Base-by-base conservation (phyloP, 2,113 vertebrate species). In the Ranitomeya imitator region DNA sequence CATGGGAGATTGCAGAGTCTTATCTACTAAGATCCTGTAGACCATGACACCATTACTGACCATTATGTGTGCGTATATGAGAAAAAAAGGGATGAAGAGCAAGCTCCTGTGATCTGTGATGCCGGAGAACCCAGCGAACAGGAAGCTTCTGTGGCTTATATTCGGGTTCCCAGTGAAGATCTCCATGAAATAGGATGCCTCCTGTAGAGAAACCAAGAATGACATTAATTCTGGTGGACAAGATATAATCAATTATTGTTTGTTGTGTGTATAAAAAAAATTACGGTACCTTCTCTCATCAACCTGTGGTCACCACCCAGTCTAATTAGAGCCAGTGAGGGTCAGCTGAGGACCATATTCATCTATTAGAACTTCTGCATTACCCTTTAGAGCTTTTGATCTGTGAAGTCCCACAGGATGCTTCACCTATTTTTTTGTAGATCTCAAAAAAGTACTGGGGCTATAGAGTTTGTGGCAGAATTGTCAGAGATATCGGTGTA, bases 11-110 rank as follows among this genome's bases (percentile, higher is more conserved):
- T 71, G 82, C 10, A 84, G 63, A 26, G 54, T 83, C 7, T 0
- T 8, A 37, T 76, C 79, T 59, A 76, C 61, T 26, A 31, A 61
- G 19, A 88, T 88, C 37, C 55, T 59, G 57, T 21, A 88, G 73
- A 88, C 76, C 65, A 83, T 21, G 16, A 59, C 16, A 63, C 23
- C 45, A 81, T 88, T 88, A 23, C 51, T 54, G 12, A 69, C 8
- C 21, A 88, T 31, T 57, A 76, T 60, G 5, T 84, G 23, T 2
- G 63, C 10, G 76, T 84, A 88, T 4, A 78, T 65, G 3, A 84
- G 14, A 51, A 77, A 59, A 13, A 88, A 83, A 2, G 87, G 71
- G 59, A 85, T 19, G 57, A 76, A 23, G 4, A 88, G 16, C 16
- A 84, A 31, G 12, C 26, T 1, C 45, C 52, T 23, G 86, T 57